phyloP scores from a whole-genome alignment of 2,888 invertebrate species.

The Plagiodera versicolora region DNA sequence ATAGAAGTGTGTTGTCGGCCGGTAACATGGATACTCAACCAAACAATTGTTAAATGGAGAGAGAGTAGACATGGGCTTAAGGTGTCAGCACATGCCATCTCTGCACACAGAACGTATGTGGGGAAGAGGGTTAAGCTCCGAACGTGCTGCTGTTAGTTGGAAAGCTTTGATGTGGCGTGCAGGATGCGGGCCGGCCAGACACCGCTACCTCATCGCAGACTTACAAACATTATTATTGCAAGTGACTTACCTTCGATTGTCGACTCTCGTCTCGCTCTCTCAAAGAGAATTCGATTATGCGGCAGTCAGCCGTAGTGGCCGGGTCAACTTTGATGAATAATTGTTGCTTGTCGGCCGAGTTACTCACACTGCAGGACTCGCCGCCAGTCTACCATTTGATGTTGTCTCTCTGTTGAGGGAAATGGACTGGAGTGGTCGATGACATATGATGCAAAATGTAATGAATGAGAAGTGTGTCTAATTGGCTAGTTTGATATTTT shows the following conservation, averaged over 20 bases:
- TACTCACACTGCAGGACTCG: too few relatives aligned
- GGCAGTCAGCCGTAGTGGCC: neutral
- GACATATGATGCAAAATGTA: too few relatives aligned
- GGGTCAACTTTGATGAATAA: slow-evolving; percentile 29
- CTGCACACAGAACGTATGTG: slow-evolving; percentile 19
- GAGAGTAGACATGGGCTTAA: neutral
- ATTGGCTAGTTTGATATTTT: too few relatives aligned
- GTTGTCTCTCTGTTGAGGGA: too few relatives aligned
- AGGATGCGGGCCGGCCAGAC: slow-evolving; percentile 49
- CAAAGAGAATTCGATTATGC: slow-evolving; percentile 23
- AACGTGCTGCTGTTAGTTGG: slow-evolving; percentile 25
- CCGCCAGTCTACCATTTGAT: too few relatives aligned
- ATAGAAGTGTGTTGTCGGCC: too few relatives aligned
- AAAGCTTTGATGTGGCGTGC: slow-evolving; percentile 44
- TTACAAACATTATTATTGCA: slow-evolving; percentile 54
- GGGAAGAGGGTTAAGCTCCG: slow-evolving; percentile 30
- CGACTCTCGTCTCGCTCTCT: slow-evolving; percentile 36
- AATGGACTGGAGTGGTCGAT: too few relatives aligned
- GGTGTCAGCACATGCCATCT: neutral
- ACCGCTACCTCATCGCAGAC: slow-evolving; percentile 47
- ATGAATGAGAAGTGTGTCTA: too few relatives aligned
- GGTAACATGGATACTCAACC: neutral
- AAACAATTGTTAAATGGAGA: neutral
- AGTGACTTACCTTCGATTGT: slow-evolving; percentile 50
- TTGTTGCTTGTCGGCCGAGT: neutral